A percentile compares a stretch with the other conserved stretches of the same genome.
phyloP scores from a whole-genome alignment of 2,113 vertebrate genomes.

The Toxotes chatareus region DNA sequence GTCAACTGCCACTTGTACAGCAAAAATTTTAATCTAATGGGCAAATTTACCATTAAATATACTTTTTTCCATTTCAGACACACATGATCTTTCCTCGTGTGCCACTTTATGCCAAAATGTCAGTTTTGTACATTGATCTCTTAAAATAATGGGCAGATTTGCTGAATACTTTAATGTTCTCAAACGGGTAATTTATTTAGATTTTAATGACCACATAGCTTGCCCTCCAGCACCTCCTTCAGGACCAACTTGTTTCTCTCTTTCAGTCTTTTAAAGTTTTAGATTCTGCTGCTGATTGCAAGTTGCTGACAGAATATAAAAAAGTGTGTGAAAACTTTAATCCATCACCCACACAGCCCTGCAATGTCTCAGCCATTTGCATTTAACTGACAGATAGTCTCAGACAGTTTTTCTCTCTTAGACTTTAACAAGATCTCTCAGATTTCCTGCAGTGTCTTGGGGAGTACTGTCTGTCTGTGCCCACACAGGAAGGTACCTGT shows the following conservation, averaged over 20 bases:
- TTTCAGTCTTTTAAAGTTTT: slow-evolving; percentile 10
- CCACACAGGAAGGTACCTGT: slow-evolving; percentile 55
- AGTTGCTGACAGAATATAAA: slow-evolving; percentile 34
- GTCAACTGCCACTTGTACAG: too few species aligned
- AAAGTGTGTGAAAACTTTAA: slow-evolving; percentile 53
- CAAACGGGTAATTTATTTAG: not conserved
- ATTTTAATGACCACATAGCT: not conserved
- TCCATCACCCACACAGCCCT: slow-evolving; percentile 44
- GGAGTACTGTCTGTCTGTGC: slow-evolving; percentile 36
- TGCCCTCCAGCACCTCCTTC: slow-evolving; percentile 3
- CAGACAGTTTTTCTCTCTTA: slow-evolving; percentile 36
- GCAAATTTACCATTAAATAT: too few species aligned
- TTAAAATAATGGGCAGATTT: not conserved
- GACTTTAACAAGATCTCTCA: slow-evolving; percentile 57
- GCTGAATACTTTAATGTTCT: not conserved
- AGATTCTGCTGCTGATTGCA: slow-evolving; percentile 39
- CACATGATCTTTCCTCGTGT: too few species aligned
- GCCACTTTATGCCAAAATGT: too few species aligned
- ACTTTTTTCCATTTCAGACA: too few species aligned
- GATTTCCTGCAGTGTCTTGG: slow-evolving; percentile 42
- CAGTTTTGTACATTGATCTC: too few species aligned
- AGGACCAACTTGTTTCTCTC: slow-evolving; percentile 14
- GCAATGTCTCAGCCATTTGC: slow-evolving; percentile 37
- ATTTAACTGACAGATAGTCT: slow-evolving; percentile 48
- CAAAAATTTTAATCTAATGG: too few species aligned